Base-by-base conservation (phyloP, 2,113 vertebrate species). In the Pandion haliaetus region DNA sequence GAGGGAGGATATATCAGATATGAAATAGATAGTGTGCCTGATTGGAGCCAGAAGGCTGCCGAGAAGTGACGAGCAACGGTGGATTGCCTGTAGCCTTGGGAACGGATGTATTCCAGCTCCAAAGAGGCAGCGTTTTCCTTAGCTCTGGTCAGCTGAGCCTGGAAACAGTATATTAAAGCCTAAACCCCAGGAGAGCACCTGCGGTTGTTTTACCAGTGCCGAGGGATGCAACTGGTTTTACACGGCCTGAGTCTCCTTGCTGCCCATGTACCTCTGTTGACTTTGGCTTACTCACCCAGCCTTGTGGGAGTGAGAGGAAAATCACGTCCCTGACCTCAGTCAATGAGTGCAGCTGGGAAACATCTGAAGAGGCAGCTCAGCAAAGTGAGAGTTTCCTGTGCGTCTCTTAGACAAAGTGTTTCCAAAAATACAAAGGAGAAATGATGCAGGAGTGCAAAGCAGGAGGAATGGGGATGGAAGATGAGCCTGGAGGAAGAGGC, bases 271-370 rank as follows among this genome's bases (percentile, higher is more conserved):
- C 52, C 65, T 0, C 40, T 95, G 91, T 82, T 96, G 94, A 66
- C 29, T 91, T 91, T 95, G 94, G 91, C 94, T 91, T 17, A 2
- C 10, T 44, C 65, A 11, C 29, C 61, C 84, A 82, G 74, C 79
- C 91, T 28, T 54, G 32, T n/a, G 95, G 93, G 86, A 87, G 71
- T 0, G 81, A 47, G 77, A 91, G 77, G 73, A 77, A 94, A 91
- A 82, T 95, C 84, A 10, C 2, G 5, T 42, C 93, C 91, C 91
- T 91, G 87, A 89, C 93, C 89, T 79, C 84, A 50, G 94, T 1
- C 88, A 32, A 14, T 0, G 73, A 52, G 88, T 93, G 82, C 94
- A 96, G 95, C 95, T 97, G 97, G 89, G 95, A 93, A 90, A 55
- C 0, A 7, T 94, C 93, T 78, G 94, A 70, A 57, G 86, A 91